Conservation (phyloP, 2,797 vertebrate genomes). For the Epinephelus coioides region DNA sequence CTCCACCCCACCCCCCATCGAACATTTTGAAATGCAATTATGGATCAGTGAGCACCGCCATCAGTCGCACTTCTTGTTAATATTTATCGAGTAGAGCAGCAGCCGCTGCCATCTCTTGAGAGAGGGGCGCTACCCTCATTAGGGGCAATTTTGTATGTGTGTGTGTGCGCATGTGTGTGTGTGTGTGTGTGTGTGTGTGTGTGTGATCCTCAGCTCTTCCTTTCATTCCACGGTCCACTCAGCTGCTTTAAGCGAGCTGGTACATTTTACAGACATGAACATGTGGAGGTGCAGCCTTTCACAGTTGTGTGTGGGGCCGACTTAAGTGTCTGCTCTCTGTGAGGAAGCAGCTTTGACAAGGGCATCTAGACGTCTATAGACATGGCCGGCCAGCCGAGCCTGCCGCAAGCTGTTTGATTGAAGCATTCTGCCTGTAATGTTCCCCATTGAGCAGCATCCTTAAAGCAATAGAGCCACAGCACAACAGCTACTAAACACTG, state of each 20-base stretch:
- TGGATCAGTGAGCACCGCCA: conserved; percentile 87
- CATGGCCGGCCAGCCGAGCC: conserved; percentile 62
- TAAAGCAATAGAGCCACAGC: conserved; percentile 60
- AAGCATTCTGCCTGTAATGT: conserved; percentile 75
- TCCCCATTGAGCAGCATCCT: conserved; percentile 69
- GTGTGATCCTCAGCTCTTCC: conserved; percentile 38
- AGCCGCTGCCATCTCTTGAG: conserved; percentile 83
- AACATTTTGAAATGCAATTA: conserved; percentile 89
- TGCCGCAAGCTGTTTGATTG: conserved; percentile 77
- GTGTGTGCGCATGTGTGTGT: conserved; percentile 26
- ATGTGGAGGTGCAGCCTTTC: conserved; percentile 76
- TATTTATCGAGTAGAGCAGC: conserved; percentile 88
- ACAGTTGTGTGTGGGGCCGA: conserved; percentile 56
- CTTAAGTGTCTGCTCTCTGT: conserved; percentile 72
- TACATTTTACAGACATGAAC: conserved; percentile 80
- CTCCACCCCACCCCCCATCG: conserved; percentile 49
- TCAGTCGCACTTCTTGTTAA: conserved; percentile 88
- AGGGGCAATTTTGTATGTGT: conserved; percentile 72
- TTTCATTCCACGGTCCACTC: conserved; percentile 74
- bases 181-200: conserved; percentile 20
- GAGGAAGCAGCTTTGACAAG: conserved; percentile 78
- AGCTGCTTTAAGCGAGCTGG: conserved; percentile 74
- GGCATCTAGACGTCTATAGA: conserved; percentile 72
- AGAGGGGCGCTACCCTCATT: conserved; percentile 82
- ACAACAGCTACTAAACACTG: conserved; percentile 58